Percentiles rank a stretch among this genome's conserved stretches.
phyloP scores from a whole-genome alignment of 2,113 vertebrate genomes.

The Proteles cristata region DNA sequence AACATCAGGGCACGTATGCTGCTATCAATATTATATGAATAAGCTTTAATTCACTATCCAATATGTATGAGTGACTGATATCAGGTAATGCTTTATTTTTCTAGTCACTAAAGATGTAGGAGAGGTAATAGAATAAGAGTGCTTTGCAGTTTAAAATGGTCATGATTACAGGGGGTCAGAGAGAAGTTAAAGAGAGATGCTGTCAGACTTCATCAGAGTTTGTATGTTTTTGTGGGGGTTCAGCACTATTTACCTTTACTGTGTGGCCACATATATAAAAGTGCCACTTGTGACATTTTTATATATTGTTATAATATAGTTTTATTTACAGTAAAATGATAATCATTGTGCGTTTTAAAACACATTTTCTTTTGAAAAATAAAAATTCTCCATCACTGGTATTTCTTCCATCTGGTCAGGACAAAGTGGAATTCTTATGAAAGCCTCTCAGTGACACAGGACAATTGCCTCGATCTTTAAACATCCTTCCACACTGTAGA shows the following conservation, averaged over 20 bases:
- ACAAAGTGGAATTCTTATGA: background rate
- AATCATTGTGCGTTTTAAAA: background rate
- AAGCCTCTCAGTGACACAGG: background rate
- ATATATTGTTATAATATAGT: background rate
- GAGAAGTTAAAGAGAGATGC: background rate
- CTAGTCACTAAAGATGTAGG: background rate
- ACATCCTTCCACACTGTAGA: background rate
- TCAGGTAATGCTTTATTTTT: background rate
- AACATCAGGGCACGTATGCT: background rate
- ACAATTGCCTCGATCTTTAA: background rate
- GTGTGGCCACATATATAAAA: background rate
- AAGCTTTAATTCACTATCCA: background rate
- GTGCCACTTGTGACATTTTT: background rate
- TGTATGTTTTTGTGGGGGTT: background rate
- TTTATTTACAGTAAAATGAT: background rate
- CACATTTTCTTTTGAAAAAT: background rate
- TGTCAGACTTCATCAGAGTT: background rate
- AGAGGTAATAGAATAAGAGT: background rate
- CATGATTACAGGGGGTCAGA: accelerated
- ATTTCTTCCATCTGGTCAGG: background rate
- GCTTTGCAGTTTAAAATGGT: background rate
- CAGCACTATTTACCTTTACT: background rate
- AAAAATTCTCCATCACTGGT: background rate
- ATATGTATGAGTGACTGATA: background rate
- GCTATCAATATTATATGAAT: background rate